Conservation (phyloP, 1,140 invertebrate species). For the Yoshiicerus persimilis region DNA sequence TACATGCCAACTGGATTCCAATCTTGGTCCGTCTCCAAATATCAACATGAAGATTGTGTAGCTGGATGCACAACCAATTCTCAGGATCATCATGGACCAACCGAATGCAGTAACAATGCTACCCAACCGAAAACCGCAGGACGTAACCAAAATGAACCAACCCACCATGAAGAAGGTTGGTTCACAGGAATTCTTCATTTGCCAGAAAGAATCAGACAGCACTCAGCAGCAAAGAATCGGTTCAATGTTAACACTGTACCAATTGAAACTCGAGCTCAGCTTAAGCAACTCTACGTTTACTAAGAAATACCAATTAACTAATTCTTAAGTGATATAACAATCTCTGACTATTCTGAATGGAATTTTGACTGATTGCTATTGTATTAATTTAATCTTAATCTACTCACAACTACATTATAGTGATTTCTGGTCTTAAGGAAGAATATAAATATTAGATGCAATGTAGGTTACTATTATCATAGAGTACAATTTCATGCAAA, state of each 20-base stretch:
- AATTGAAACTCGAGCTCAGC: conserved; percentile 77
- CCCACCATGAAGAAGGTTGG: not conserved
- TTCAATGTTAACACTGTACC: conserved; percentile 74
- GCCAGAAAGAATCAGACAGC: conserved; percentile 13
- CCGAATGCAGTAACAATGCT: not conserved
- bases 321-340: not conserved
- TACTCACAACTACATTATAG: not conserved
- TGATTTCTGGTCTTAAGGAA: too few species aligned
- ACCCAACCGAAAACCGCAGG: not conserved
- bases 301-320: conserved; percentile 55
- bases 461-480: not conserved
- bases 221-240: conserved; percentile 24
- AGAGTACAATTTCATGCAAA: not conserved
- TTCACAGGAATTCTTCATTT: not conserved
- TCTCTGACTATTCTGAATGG: not conserved
- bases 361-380: not conserved
- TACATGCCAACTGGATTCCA: not conserved
- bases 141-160: not conserved
- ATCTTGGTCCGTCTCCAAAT: not conserved
- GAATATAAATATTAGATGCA: too few species aligned
- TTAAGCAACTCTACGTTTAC: conserved; percentile 86
- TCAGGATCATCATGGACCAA: not conserved
- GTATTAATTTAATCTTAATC: not conserved
- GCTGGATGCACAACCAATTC: not conserved
- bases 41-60: not conserved